Conservation (phyloP, 2,797 vertebrate genomes). For the Notamacropus eugenii region DNA sequence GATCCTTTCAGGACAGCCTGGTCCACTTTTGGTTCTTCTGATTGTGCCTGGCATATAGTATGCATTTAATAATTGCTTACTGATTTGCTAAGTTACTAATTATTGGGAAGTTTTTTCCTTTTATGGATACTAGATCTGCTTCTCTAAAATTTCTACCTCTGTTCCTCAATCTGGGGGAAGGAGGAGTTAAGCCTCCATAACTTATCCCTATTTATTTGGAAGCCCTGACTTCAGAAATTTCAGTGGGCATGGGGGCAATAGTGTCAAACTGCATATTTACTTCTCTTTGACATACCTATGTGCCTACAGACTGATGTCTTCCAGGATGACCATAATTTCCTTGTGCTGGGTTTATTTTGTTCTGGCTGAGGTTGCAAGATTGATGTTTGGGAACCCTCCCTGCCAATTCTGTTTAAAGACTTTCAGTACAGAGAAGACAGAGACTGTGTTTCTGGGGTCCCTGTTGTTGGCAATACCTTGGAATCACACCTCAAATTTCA, state of each 20-base stretch:
- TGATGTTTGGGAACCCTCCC: neutral
- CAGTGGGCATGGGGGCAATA: neutral
- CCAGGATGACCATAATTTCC: neutral
- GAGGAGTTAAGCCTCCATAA: neutral
- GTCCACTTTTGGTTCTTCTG: neutral
- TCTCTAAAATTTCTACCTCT: neutral
- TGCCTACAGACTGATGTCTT: neutral
- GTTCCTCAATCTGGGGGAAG: neutral
- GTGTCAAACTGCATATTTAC: neutral
- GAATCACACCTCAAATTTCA: neutral
- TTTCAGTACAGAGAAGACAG: neutral
- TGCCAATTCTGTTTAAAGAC: neutral
- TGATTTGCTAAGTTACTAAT: neutral
- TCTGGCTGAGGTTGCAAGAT: neutral
- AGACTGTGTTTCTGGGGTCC: neutral
- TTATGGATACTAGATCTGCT: neutral
- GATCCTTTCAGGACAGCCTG: neutral
- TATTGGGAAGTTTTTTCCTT: neutral
- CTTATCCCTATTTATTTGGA: neutral
- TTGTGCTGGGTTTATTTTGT: neutral
- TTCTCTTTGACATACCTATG: neutral
- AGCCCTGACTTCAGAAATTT: neutral
- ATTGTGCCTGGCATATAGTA: neutral
- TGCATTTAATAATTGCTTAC: neutral
- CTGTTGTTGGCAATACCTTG: neutral